Evolutionary conservation across 2,888 invertebrate genomes (phyloP).

Genomic region (Phengaris arion): DNA sequence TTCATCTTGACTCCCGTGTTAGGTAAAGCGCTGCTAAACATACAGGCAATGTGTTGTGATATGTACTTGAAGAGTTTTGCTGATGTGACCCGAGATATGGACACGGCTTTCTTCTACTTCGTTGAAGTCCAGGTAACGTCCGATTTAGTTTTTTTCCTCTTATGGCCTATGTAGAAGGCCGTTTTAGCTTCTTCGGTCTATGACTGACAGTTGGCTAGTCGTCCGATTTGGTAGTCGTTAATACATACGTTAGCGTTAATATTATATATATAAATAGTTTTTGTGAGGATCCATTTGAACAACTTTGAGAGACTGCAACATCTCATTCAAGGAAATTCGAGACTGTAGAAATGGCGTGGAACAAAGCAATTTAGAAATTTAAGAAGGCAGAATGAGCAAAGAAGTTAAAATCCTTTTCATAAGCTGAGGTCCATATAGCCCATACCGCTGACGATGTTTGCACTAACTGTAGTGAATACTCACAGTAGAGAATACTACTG

Average conservation of each 20-base stretch:
- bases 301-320: background rate
- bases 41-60: conserved; percentile 84
- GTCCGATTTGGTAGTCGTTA: too few species aligned
- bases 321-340: too few species aligned
- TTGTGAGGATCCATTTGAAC: background rate
- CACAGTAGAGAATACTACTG: background rate
- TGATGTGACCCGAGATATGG: conserved; percentile 74
- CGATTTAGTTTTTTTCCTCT: background rate
- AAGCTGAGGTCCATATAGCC: background rate
- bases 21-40: conserved; percentile 84
- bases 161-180: too few species aligned
- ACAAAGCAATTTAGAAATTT: too few species aligned
- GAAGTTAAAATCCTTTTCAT: background rate
- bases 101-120: conserved; percentile 82
- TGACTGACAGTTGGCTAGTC: too few species aligned
- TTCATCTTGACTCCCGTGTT: conserved; percentile 87
- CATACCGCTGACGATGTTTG: too few species aligned
- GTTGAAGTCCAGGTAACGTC: conserved; percentile 81
- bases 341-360: too few species aligned
- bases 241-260: background rate
- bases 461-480: background rate
- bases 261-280: too few species aligned
- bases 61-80: conserved; percentile 82
- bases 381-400: too few species aligned
- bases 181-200: too few species aligned